phyloP scores from a whole-genome alignment of 2,888 invertebrate genomes.

The Orthonevra nobilis region DNA sequence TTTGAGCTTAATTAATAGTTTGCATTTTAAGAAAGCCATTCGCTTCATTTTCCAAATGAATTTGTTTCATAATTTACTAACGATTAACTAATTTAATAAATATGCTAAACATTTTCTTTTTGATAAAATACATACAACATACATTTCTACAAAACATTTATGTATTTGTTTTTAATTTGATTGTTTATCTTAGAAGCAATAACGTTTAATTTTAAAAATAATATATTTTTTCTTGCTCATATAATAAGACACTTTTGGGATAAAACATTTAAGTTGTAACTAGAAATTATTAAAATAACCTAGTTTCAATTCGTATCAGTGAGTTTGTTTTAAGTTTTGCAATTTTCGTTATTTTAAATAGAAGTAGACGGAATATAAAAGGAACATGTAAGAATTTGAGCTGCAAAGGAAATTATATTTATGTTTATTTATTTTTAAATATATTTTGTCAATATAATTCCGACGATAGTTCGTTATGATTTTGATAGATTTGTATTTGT shows the following conservation, averaged over 20 bases:
- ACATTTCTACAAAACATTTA: constrained; percentile 60
- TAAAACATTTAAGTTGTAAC: constrained; percentile 36
- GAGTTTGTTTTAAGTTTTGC: constrained; percentile 35
- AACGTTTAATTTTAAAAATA: constrained; percentile 56
- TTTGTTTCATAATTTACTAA: constrained; percentile 36
- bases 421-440: constrained; percentile 55
- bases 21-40: constrained; percentile 39
- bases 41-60: constrained; percentile 30
- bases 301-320: constrained; percentile 30
- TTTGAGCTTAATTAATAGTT: constrained; percentile 10
- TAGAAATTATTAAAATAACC: constrained; percentile 39
- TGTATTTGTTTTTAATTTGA: constrained; percentile 43
- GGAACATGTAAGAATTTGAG: constrained; percentile 75
- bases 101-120: no score
- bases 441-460: no score
- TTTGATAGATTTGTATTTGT: constrained; percentile 50
- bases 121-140: no score
- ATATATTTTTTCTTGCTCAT: constrained; percentile 26
- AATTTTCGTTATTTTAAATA: constrained; percentile 68
- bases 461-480: constrained; percentile 47
- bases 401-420: constrained; percentile 50
- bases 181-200: constrained; percentile 64
- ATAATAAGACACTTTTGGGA: constrained; percentile 70
- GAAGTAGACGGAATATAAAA: constrained; percentile 76
- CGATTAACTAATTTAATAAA: constrained; percentile 30